Conservation (phyloP, 2,888 invertebrate genomes). For the Cephonodes hylas region DNA sequence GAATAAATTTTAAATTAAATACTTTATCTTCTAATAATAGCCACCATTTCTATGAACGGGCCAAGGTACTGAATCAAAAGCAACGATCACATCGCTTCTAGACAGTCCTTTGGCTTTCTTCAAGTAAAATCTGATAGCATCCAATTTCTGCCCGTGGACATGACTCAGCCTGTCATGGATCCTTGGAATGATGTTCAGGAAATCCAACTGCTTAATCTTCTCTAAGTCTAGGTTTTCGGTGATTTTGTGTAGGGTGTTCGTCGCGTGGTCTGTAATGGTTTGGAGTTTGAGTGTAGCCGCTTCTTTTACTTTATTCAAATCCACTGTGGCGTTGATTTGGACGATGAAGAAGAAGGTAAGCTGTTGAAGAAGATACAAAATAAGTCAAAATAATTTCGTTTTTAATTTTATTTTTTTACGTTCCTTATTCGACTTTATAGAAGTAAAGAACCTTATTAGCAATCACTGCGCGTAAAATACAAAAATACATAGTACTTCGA, state of each 20-base stretch:
- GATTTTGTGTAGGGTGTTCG: conserved; percentile 38
- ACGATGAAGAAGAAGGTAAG: conserved; percentile 46
- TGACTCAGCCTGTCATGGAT: conserved; percentile 30
- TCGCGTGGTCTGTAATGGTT: conserved; percentile 35
- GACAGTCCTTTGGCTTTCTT: conserved; percentile 26
- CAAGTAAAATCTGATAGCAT: conserved; percentile 25
- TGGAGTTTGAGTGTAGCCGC: conserved; percentile 44
- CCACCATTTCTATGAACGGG: conserved; percentile 32
- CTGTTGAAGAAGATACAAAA: too few relatives aligned
- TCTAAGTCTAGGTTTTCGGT: conserved; percentile 47
- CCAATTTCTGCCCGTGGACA: conserved; percentile 24
- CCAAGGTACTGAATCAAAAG: conserved; percentile 37
- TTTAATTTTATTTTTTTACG: too few relatives aligned
- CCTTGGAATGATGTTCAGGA: conserved; percentile 45
- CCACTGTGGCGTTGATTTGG: conserved; percentile 50
- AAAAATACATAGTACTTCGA: too few relatives aligned
- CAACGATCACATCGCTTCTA: conserved; percentile 27
- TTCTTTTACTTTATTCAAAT: conserved; percentile 51
- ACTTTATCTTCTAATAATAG: conserved; percentile 12
- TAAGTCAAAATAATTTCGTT: too few relatives aligned
- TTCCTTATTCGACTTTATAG: too few relatives aligned
- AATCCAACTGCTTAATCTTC: conserved; percentile 46
- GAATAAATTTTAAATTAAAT: too few relatives aligned
- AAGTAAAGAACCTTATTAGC: too few relatives aligned
- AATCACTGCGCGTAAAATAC: too few relatives aligned